Conservation (phyloP, 2,113 vertebrate species). For the Anolis sagrei region DNA sequence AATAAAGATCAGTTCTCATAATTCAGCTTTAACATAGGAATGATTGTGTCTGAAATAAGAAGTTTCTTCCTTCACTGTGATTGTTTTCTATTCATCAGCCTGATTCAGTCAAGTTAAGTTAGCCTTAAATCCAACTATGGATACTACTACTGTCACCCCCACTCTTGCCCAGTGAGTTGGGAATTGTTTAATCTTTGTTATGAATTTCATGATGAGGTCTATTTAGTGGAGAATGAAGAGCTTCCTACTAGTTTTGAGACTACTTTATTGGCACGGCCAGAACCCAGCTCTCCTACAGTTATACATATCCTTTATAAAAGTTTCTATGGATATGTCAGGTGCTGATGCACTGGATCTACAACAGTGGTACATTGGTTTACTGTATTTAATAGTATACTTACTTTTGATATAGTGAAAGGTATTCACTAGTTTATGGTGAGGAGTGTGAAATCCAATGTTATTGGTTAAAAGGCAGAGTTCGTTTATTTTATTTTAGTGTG, state of each 20-base stretch:
- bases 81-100: not conserved
- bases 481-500: not conserved
- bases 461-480: not conserved
- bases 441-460: not conserved
- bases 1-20: not conserved
- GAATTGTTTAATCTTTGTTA: not conserved
- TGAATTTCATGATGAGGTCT: not conserved
- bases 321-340: not conserved
- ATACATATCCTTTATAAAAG: not conserved
- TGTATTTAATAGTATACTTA: not conserved
- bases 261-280: not conserved
- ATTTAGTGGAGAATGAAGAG: not conserved
- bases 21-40: not conserved
- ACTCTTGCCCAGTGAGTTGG: not conserved
- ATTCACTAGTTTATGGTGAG: not conserved
- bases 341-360: not conserved
- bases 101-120: not conserved
- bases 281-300: slow-evolving; percentile 26
- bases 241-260: not conserved
- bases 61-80: slow-evolving; percentile 27
- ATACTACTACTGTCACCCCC: too few relatives aligned
- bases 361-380: too few relatives aligned
- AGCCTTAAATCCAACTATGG: not conserved
- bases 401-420: not conserved
- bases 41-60: slow-evolving; percentile 20